Percentiles rank a stretch among this genome's conserved stretches.
Conservation (phyloP, 2,888 invertebrate species). For the Drosophila buzzatii region DNA sequence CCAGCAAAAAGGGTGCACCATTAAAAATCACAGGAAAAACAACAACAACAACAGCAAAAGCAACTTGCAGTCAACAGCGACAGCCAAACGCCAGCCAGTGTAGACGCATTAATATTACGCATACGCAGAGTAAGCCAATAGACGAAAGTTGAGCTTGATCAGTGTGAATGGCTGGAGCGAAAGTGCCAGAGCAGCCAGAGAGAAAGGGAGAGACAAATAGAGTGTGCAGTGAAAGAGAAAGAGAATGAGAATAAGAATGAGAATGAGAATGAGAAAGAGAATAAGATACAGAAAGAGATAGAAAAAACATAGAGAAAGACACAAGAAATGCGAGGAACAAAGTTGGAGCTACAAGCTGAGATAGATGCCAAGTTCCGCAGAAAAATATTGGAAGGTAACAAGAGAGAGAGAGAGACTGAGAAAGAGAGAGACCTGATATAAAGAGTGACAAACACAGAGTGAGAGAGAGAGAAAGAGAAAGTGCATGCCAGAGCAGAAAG, state of each 20-base stretch:
- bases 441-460: neutral
- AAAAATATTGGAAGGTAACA: neutral
- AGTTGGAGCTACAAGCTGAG: neutral
- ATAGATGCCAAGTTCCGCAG: neutral
- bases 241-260: neutral
- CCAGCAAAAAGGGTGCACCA: slow-evolving; percentile 25
- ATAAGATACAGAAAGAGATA: neutral
- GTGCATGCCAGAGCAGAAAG: neutral
- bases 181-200: neutral
- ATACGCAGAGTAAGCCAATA: slow-evolving; percentile 36
- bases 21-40: slow-evolving; percentile 24
- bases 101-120: slow-evolving; percentile 23
- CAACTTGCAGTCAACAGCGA: neutral
- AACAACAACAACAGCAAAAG: neutral
- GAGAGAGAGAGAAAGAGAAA: neutral
- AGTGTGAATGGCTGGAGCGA: neutral
- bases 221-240: neutral
- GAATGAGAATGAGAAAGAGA: neutral
- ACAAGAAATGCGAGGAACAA: neutral
- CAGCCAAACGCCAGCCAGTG: neutral
- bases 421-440: neutral
- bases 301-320: neutral
- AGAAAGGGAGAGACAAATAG: neutral
- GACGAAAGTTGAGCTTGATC: slow-evolving; percentile 2
- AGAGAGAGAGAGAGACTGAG: neutral